Evolutionary conservation across 2,113 vertebrate species (phyloP), one percentile per base, ranked within the genome.

Genomic region (Zeus faber): DNA sequence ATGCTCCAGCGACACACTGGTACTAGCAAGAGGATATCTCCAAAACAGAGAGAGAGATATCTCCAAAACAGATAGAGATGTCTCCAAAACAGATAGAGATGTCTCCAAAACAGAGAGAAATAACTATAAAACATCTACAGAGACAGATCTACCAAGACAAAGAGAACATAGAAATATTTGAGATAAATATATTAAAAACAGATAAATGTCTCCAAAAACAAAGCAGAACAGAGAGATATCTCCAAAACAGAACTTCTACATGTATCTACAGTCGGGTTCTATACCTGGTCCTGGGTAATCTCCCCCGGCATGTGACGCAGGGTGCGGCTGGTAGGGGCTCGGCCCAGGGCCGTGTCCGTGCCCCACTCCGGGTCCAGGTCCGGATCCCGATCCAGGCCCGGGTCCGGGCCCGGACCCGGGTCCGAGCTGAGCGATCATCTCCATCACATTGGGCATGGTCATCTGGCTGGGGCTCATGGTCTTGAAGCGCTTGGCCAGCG

Each of bases 391-490:
- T 55, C 95, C 95, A 0, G 92, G 92, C 17, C 94, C 94, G 0
- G 91, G 87, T 45, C 95, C 96, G 2, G 94, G 94, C 6, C 93
- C 94, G 0, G 95, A 93, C 14, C 96, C 96, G 0, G 96, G 96
- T 51, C 96, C 96, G 66, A 99, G 87, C 66, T 96, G 95, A 17
- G 95, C 96, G 9, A 99, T 99, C 97, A 99, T 99, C 68, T 99
- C 97, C 95, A 99, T 94, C 61, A 98, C 97, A 1, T 99, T 99
- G 74, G 97, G 97, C 97, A 99, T 95, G 80, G 94, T 98, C 97
- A 99, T 99, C 90, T 99, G 96, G 85, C 96, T 98, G 70, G 97
- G 97, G 74, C 97, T 99, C 97, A 99, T 99, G 48, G 97, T 98
- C 84, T 99, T 99, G 77, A 99, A 99, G 52, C 97, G 91, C 81